phyloP scores from a whole-genome alignment of 2,113 vertebrate genomes.

The Caranx melampygus region DNA sequence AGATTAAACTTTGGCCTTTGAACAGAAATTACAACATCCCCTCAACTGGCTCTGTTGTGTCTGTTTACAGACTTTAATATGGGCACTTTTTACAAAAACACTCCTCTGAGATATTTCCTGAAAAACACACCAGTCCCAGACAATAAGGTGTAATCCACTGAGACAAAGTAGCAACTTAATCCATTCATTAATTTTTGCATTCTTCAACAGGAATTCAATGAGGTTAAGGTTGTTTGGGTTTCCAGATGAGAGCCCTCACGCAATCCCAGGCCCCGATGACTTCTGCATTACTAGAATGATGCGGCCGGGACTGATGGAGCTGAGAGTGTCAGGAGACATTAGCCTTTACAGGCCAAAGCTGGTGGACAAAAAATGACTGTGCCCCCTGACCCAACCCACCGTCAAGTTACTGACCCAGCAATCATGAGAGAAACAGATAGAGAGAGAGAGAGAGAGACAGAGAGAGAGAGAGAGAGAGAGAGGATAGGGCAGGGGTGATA shows the following conservation, averaged over 20 bases:
- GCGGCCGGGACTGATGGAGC: constrained; percentile 73
- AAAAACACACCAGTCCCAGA: constrained; percentile 19
- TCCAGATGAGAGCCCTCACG: constrained; percentile 80
- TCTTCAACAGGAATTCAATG: constrained; percentile 68
- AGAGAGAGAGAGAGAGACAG: constrained; percentile 35
- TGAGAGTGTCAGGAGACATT: constrained; percentile 80
- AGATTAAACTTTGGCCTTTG: constrained; percentile 67
- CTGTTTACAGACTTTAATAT: neutral
- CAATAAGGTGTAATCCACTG: constrained; percentile 39
- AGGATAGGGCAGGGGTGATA: constrained; percentile 1
- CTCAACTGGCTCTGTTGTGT: neutral
- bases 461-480: constrained; percentile 39
- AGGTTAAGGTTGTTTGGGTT: constrained; percentile 74
- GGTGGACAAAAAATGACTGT: constrained; percentile 72
- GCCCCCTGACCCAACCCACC: constrained; percentile 69
- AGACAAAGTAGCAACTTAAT: constrained; percentile 59
- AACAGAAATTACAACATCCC: constrained; percentile 28
- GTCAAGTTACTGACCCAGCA: constrained; percentile 77
- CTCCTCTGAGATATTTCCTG: constrained; percentile 10
- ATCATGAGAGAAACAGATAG: constrained; percentile 55
- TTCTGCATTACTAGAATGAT: constrained; percentile 80
- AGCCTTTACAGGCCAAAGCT: constrained; percentile 69
- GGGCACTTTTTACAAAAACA: neutral
- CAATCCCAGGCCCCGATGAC: constrained; percentile 74
- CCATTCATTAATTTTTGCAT: constrained; percentile 69